Evolutionary conservation across 2,797 vertebrate genomes (phyloP), one percentile per base, ranked within the genome.

Genomic region (Protosalanx chinensis): DNA sequence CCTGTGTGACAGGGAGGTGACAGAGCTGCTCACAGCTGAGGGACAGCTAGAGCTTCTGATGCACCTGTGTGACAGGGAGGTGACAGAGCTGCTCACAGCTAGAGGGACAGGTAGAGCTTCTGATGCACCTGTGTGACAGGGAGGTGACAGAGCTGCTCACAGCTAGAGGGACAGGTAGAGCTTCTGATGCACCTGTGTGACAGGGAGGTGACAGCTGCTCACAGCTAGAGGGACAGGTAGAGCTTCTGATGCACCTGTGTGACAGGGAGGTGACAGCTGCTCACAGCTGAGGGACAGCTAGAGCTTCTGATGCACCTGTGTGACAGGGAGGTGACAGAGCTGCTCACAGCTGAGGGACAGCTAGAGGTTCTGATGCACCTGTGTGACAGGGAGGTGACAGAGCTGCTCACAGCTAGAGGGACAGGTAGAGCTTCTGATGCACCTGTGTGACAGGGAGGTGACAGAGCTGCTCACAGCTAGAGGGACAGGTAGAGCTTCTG

Each of bases 61-160:
- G n/a, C 10, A 56, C 51, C 65, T 56, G 18, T 32, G 20, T 32
- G 65, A 30, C 27, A 67, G 49, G 15, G 32, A 49, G 51, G n/a
- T 67, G 51, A 30, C 23, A 65, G 37, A n/a, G n/a, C 41, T 65
- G 41, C 41, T 29, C 37, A 65, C n/a, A 65, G 29, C 64, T 27
- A n/a, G 6, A 49, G 51, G 53, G 12, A n/a, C n/a, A n/a, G n/a
- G n/a, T n/a, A n/a, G n/a, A n/a, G n/a, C n/a, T n/a, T n/a, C n/a
- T n/a, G n/a, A n/a, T n/a, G n/a, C 10, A 56, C 51, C 65, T 56
- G 18, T 32, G 20, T 32, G 65, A 30, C 27, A 67, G 49, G 15
- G 32, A 49, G 51, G n/a, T 67, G 51, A 30, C 23, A 65, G 37
- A n/a, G n/a, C 41, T 65, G 41, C 41, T 29, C 37, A 65, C n/a